Evolutionary conservation across 2,888 invertebrate species (phyloP).

Genomic region (Drosophila emarginata): DNA sequence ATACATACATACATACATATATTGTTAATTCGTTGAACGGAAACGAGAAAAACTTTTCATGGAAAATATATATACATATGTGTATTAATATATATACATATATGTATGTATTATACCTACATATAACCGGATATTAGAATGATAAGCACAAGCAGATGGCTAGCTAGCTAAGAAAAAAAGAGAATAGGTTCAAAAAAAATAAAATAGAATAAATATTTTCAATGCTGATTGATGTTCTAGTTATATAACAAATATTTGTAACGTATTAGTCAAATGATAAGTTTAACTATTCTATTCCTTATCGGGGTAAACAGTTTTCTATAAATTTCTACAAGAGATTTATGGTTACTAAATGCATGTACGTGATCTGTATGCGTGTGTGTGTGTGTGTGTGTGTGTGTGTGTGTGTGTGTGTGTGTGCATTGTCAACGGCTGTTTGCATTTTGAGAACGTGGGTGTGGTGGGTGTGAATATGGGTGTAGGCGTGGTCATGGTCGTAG

Average conservation of each 20-base stretch:
- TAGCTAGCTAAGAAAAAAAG: too few relatives aligned
- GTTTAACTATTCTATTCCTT: background rate
- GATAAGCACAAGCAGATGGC: background rate
- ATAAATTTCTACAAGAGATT: conserved; percentile 51
- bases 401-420: conserved; percentile 1
- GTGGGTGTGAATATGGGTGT: background rate
- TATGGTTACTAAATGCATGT: conserved; percentile 33
- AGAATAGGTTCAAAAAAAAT: too few relatives aligned
- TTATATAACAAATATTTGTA: background rate
- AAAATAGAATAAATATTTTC: too few relatives aligned
- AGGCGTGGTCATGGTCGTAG: conserved; percentile 26
- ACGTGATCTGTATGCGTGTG: background rate
- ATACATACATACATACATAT: too few relatives aligned
- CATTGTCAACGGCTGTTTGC: conserved; percentile 42
- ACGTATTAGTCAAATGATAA: background rate
- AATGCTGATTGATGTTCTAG: background rate
- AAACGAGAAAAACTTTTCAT: background rate
- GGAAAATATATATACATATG: background rate
- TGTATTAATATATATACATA: too few relatives aligned
- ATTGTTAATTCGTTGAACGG: background rate
- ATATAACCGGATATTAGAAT: background rate
- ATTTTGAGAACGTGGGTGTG: conserved; percentile 10
- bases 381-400: background rate
- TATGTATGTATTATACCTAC: too few relatives aligned
- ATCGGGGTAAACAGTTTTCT: conserved; percentile 43